Evolutionary conservation across 2,888 invertebrate genomes (phyloP).

Genomic region (Byasa hedistus): DNA sequence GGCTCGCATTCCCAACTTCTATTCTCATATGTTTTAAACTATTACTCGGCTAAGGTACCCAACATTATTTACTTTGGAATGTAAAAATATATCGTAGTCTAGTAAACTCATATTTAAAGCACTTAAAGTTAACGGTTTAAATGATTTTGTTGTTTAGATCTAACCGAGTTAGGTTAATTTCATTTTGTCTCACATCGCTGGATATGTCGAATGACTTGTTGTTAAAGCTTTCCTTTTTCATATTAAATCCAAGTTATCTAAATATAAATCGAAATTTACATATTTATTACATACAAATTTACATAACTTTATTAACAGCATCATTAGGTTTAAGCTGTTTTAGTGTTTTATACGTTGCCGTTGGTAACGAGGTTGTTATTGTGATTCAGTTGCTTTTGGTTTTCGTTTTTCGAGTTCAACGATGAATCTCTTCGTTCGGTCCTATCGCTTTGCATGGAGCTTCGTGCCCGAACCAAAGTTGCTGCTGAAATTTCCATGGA

Average conservation of each 20-base stretch:
- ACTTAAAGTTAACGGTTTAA: not conserved
- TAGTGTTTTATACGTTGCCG: slow-evolving; percentile 50
- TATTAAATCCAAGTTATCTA: not conserved
- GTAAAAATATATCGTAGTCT: not conserved
- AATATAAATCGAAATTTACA: not conserved
- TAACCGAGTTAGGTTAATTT: not conserved
- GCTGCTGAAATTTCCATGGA: slow-evolving; percentile 76
- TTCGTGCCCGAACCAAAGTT: slow-evolving; percentile 62
- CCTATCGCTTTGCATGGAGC: slow-evolving; percentile 55
- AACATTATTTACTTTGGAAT: slow-evolving; percentile 2
- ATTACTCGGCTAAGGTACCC: not conserved
- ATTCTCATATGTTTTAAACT: not conserved
- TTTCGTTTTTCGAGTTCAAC: slow-evolving; percentile 52
- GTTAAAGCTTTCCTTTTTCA: slow-evolving; percentile 26
- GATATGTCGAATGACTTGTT: slow-evolving; percentile 20
- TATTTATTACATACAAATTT: not conserved
- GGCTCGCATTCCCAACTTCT: slow-evolving; percentile 15
- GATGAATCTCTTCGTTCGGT: slow-evolving; percentile 56
- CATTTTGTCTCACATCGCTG: not conserved
- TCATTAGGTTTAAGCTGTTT: not conserved
- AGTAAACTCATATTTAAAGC: not conserved
- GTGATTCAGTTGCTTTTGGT: slow-evolving; percentile 62
- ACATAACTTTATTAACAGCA: not conserved
- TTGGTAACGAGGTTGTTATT: slow-evolving; percentile 64
- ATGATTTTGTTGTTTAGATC: not conserved